Evolutionary conservation across 2,888 invertebrate genomes (phyloP).

Genomic region (Chrysina gloriosa): DNA sequence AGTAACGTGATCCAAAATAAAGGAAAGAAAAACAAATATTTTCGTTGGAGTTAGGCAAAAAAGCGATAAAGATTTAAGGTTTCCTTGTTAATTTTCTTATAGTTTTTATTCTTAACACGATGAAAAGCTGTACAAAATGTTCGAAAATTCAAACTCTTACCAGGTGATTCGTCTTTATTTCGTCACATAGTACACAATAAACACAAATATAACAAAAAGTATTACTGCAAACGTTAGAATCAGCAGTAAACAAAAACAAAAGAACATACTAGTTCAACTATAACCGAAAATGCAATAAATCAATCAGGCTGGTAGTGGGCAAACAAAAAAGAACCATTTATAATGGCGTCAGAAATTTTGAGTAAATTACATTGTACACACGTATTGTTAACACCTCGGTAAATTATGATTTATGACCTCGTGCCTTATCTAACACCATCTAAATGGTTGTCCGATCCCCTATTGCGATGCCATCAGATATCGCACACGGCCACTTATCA

Average conservation of each 20-base stretch:
- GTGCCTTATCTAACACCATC: conserved; percentile 60
- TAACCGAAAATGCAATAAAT: conserved; percentile 29
- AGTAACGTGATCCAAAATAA: too few relatives aligned
- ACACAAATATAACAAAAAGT: too few relatives aligned
- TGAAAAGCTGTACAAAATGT: too few relatives aligned
- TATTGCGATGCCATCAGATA: conserved; percentile 58
- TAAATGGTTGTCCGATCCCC: conserved; percentile 60
- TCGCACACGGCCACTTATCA: conserved; percentile 58
- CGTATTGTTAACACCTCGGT: conserved; percentile 56
- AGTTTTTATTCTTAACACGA: too few relatives aligned
- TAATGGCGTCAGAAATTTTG: conserved; percentile 35
- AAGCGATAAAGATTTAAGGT: too few relatives aligned
- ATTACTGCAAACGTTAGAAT: too few relatives aligned
- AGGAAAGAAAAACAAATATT: too few relatives aligned
- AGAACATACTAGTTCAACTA: conserved; percentile 4
- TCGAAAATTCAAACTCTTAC: too few relatives aligned
- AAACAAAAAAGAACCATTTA: conserved; percentile 33
- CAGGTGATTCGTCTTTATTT: too few relatives aligned
- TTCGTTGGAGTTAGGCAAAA: too few relatives aligned
- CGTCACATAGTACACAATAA: too few relatives aligned
- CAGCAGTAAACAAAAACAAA: conserved; percentile 37
- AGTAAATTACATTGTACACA: conserved; percentile 40
- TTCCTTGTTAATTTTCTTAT: too few relatives aligned
- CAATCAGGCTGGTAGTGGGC: conserved; percentile 11
- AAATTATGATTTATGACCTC: conserved; percentile 58